These are phyloP conservation scores for Helicolenus hilgendorfi DNA, from an alignment of 2,797 vertebrate species.

Conservation along the genomic window DNA sequence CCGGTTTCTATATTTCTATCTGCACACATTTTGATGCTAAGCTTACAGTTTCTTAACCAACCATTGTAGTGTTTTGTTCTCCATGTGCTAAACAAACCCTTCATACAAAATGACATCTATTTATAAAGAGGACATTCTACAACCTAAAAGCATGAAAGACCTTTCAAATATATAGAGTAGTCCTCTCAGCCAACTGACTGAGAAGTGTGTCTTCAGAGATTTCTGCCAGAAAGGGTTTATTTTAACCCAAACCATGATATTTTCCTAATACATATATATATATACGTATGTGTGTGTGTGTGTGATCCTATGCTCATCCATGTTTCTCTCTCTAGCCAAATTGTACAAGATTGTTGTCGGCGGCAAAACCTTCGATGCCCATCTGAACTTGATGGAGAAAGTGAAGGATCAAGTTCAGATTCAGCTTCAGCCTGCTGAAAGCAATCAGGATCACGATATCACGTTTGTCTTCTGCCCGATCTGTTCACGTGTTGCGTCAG, in stretches of 20 bases:
- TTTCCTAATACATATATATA: no score
- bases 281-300: no score
- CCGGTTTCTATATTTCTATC: no score
- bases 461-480: conserved; percentile 75
- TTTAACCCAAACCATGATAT: background rate
- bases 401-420: rapidly evolving
- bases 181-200: background rate
- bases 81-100: no score
- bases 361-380: conserved; percentile 30
- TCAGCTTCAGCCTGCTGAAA: rapidly evolving
- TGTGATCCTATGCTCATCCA: background rate
- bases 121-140: rapidly evolving
- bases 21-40: no score
- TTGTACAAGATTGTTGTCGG: conserved; percentile 32
- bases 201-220: no score
- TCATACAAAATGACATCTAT: no score
- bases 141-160: background rate
- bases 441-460: rapidly evolving
- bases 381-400: background rate
- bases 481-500: conserved; percentile 27
- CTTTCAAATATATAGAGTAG: background rate
- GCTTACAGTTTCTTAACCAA: no score
- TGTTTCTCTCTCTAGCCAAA: background rate
- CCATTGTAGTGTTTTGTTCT: no score
- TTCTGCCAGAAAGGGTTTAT: no score